A percentile compares a stretch with the other conserved stretches of the same genome.
Conservation (phyloP, 2,888 invertebrate species). For the Bombylius discolor region DNA sequence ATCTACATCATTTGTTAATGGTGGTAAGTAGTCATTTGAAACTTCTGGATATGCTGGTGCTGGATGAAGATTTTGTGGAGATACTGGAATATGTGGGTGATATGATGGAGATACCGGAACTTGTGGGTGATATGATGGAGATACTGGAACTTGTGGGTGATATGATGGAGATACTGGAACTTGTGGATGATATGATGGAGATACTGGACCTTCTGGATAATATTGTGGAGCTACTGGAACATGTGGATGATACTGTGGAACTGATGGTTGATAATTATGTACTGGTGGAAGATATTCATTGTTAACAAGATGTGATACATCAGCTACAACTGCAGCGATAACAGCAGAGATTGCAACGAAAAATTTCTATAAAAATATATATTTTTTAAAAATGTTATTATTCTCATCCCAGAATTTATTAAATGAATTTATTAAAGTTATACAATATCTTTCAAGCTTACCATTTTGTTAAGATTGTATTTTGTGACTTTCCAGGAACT, state of each 20-base stretch:
- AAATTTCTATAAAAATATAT: neutral
- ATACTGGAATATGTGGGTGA: neutral
- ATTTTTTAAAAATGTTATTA: too few relatives aligned
- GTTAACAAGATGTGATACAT: neutral
- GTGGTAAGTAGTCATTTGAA: conserved; percentile 1
- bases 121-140: neutral
- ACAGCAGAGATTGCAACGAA: neutral
- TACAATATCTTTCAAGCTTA: too few relatives aligned
- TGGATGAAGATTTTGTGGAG: neutral
- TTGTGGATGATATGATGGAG: neutral
- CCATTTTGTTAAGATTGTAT: too few relatives aligned
- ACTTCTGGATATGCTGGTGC: neutral
- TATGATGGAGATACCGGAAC: neutral
- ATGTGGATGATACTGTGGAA: neutral
- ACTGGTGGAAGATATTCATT: neutral
- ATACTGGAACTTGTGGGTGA: neutral
- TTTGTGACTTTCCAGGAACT: too few relatives aligned
- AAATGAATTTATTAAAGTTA: too few relatives aligned
- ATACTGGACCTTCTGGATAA: neutral
- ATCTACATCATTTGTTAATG: neutral
- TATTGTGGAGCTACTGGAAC: neutral
- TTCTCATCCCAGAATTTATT: too few relatives aligned
- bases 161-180: neutral
- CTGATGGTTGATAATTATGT: neutral
- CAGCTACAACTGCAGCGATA: neutral